phyloP scores from a whole-genome alignment of 2,888 invertebrate species.

The Eupithecia abbreviata region DNA sequence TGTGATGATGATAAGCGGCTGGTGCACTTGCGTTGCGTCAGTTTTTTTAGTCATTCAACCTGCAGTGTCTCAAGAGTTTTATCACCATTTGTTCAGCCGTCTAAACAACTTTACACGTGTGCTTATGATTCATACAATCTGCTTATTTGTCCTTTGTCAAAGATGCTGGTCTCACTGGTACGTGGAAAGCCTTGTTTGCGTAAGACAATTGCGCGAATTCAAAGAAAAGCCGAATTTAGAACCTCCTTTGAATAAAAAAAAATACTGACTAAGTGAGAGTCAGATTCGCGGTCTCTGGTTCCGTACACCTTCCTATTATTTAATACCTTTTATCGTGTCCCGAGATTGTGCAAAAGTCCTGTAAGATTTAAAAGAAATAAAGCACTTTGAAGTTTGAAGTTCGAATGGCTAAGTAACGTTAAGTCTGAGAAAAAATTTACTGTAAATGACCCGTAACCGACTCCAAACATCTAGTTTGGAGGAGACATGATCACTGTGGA shows the following conservation, averaged over 20 bases:
- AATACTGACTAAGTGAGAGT: neutral
- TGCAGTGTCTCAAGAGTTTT: neutral
- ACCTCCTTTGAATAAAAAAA: conserved; percentile 4
- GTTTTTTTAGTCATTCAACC: conserved; percentile 2
- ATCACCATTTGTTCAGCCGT: conserved; percentile 14
- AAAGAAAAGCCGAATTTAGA: neutral
- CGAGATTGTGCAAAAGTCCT: neutral
- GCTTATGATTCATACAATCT: neutral
- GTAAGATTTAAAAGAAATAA: too few species aligned
- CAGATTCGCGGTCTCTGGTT: neutral
- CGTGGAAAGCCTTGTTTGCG: neutral
- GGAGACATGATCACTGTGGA: too few species aligned
- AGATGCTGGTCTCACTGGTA: neutral
- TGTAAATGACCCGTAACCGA: too few species aligned
- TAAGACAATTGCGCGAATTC: neutral
- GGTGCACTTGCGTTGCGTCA: conserved; percentile 2
- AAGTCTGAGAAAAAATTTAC: too few species aligned
- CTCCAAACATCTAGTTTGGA: too few species aligned
- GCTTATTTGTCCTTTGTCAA: conserved; percentile 5
- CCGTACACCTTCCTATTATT: neutral
- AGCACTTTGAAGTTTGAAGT: too few species aligned
- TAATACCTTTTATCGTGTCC: neutral
- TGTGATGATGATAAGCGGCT: neutral
- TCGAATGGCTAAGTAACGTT: neutral
- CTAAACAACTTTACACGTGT: neutral